Base-by-base conservation (phyloP, 2,113 vertebrate genomes). In the Campylomormyrus numenius region DNA sequence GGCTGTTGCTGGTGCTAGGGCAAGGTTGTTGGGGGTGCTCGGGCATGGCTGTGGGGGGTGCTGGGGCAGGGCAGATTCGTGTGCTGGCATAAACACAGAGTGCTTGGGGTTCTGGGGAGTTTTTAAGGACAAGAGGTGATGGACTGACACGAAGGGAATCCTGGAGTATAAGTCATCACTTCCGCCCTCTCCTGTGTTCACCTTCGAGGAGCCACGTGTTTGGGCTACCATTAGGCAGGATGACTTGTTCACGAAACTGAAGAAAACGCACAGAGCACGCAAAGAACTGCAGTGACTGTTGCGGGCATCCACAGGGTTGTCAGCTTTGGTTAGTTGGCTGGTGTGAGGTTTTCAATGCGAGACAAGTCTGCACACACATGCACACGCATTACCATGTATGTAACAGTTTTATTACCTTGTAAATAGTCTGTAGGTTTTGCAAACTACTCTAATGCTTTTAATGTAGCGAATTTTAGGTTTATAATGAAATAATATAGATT, bases 11-110 rank as follows among this genome's bases (percentile, higher is more conserved):
- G n/a, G n/a, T n/a, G n/a, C n/a, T n/a, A n/a, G n/a, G n/a, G n/a
- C n/a, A n/a, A n/a, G n/a, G n/a, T n/a, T n/a, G n/a, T n/a, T n/a
- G n/a, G n/a, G n/a, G n/a, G n/a, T n/a, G n/a, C n/a, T n/a, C n/a
- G n/a, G n/a, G n/a, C n/a, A n/a, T n/a, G n/a, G n/a, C n/a, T n/a
- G n/a, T n/a, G n/a, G n/a, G n/a, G n/a, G n/a, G n/a, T n/a, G n/a
- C n/a, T n/a, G n/a, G n/a, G n/a, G n/a, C n/a, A 50, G 88, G 66
- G 88, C 88, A 89, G 48, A 70, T 80, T 46, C 35, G 35, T 49
- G 88, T 27, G 24, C 58, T n/a, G 15, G 35, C 46, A 70, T 89
- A 53, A 27, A 39, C 46, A 83, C 48, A 80, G 62, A 89, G 52
- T 24, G 15, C 84, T 46, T 86, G n/a, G 10, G 11, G 15, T 45